Conservation (phyloP, 2,113 vertebrate genomes). For the Eupsittula cactorum region DNA sequence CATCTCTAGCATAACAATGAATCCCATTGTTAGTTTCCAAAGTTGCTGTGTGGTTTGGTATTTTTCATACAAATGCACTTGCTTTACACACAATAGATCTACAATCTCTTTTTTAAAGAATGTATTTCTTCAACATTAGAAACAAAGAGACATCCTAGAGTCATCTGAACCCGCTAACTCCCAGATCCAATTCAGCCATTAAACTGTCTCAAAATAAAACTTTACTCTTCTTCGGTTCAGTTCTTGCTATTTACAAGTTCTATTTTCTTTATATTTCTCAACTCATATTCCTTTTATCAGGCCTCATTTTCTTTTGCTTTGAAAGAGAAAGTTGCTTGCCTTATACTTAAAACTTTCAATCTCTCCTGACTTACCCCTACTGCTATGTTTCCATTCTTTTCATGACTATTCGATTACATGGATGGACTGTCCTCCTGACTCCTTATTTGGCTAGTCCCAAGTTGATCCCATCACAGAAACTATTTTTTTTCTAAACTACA, state of each 20-base stretch:
- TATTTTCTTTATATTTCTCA: background rate
- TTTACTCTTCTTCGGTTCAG: background rate
- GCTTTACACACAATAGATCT: background rate
- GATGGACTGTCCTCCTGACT: background rate
- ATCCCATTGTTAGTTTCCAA: background rate
- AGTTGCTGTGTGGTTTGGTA: background rate
- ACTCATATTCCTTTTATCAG: background rate
- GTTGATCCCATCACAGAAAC: background rate
- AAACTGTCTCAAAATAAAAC: background rate
- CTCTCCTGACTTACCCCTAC: background rate
- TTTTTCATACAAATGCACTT: background rate
- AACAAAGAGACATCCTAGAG: background rate
- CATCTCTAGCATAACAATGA: background rate
- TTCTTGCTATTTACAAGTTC: background rate
- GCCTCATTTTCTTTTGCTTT: background rate
- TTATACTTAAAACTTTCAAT: background rate
- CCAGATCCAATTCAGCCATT: background rate
- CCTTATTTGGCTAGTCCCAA: background rate
- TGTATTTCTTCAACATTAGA: background rate
- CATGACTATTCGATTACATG: background rate
- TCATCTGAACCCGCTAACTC: background rate
- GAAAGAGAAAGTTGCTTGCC: background rate
- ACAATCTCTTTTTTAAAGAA: background rate
- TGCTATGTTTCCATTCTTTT: background rate
- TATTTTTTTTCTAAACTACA: background rate